Base-by-base conservation (phyloP, 2,797 vertebrate species). In the Halcyon smyrnensis region DNA sequence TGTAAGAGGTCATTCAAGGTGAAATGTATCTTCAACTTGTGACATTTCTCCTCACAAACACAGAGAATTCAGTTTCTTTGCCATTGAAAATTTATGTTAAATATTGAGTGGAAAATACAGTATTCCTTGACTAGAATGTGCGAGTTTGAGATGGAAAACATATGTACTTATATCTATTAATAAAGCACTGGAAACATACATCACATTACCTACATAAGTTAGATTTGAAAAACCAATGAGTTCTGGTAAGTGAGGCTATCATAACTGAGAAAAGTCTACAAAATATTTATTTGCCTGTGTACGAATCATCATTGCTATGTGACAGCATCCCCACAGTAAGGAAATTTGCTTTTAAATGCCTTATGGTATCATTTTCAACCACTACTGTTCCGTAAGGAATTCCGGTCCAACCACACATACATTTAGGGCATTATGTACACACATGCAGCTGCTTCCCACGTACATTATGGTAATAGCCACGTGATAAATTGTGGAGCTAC, bases 381-480 rank as follows among this genome's bases (percentile, higher is more conserved):
- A 34, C 79, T 54, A 34, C 45, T 23, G 45, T 51, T 82, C 37
- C 56, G 68, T 79, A 34, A 87, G 41, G 59, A 56, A 77, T 62
- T 96, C 71, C 62, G 82, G 88, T 88, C 80, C 91, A 91, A 79
- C 67, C 80, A 82, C 93, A 90, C 74, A 59, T 50, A 77, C 74
- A 89, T 93, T 96, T 90, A 89, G 83, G 90, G 68, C 76, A 87
- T 92, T 94, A 86, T 90, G 59, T 90, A 79, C 74, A 63, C 2
- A 4, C 76, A 46, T 37, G n/a, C 93, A 90, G 74, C 84, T 90
- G 88, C 88, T 94, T 96, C 88, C 88, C 91, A 94, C 36, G 0
- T 80, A 93, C 80, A 64, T 93, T 93, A 84, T 85, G 92, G 71
- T 89, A 89, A 96, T 64, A 92, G 54, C 84, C 92, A 93, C 12